Conservation (phyloP, 1,140 invertebrate genomes). For the Euura saliciscinereae region DNA sequence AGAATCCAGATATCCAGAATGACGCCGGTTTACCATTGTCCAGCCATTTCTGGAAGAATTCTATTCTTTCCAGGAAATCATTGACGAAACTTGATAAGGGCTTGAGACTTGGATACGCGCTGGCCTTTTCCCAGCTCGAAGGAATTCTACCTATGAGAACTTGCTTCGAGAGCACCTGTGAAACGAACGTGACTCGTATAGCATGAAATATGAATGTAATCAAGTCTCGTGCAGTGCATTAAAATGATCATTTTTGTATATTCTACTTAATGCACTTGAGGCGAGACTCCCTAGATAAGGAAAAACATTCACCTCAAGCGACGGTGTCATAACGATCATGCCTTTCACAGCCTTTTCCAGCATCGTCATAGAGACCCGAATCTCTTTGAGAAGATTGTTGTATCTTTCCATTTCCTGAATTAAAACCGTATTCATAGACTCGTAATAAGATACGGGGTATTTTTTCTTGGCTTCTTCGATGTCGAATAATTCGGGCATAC, state of each 20-base stretch:
- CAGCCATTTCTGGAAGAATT: constrained; percentile 81
- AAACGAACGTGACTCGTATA: too few species aligned
- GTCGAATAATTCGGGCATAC: constrained; percentile 78
- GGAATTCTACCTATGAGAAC: constrained; percentile 81
- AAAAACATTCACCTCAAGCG: constrained; percentile 67
- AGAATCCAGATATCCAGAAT: constrained; percentile 95
- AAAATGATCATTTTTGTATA: not conserved
- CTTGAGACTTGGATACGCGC: constrained; percentile 88
- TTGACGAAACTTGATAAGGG: constrained; percentile 83
- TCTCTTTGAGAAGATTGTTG: constrained; percentile 74
- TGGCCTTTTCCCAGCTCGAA: constrained; percentile 77
- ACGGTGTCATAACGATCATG: constrained; percentile 84
- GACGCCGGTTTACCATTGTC: constrained; percentile 76
- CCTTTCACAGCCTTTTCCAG: constrained; percentile 87
- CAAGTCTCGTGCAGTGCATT: not conserved
- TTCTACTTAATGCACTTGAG: not conserved
- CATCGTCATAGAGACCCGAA: constrained; percentile 69
- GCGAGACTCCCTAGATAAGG: not conserved
- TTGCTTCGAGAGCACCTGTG: constrained; percentile 63
- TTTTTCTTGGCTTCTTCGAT: constrained; percentile 71
- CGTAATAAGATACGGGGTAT: constrained; percentile 83
- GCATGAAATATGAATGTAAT: too few species aligned
- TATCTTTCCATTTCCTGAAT: constrained; percentile 92
- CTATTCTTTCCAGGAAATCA: constrained; percentile 82
- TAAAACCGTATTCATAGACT: constrained; percentile 94